Base-by-base conservation (phyloP, 1,140 invertebrate species). In the Megathymus violae region DNA sequence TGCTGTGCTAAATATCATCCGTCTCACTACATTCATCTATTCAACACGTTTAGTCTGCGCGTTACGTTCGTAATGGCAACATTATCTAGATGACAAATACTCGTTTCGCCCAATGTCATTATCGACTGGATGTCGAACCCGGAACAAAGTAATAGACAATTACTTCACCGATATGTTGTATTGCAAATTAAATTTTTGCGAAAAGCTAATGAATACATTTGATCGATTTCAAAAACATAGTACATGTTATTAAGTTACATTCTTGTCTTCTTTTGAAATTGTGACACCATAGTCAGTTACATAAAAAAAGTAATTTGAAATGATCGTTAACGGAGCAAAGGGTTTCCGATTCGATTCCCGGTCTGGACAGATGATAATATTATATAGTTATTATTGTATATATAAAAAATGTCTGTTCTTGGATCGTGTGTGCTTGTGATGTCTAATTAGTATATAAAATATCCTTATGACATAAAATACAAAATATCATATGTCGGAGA, bases 51-150 rank as follows among this genome's bases (percentile, higher is more conserved):
- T n/a, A 47, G 22, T 47, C 44, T 47, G 1, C 1, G n/a, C 44
- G 44, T 7, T 44, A 44, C 4, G 16, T 47, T 47, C 44, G 25
- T 27, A 47, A 25, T 22, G 19, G 11, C 41, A 17, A n/a, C 6
- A 27, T 25, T 51, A 51, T 51, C 48, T 51, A 51, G 48, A 51
- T 51, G 48, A 38, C 48, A 51, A 51, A 51, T 51, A 51, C 48
- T 51, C 7, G 31, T 51, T 51, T 27, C 34, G 47, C 47, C 48
- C 48, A 51, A 51, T 51, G 48, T 51, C 48, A 51, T 51, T 51
- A 13, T 51, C 48, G 15, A 51, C 27, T 51, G 48, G 48, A 51
- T 51, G 19, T 51, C 48, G 48, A 51, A 51, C 48, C 48, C 47
- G 47, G 48, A 51, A 51, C 48, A 27, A 36, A 51, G 48, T 51